These are phyloP conservation scores for Achroia grisella DNA, from an alignment of 1,140 invertebrate species.

Conservation along the genomic window DNA sequence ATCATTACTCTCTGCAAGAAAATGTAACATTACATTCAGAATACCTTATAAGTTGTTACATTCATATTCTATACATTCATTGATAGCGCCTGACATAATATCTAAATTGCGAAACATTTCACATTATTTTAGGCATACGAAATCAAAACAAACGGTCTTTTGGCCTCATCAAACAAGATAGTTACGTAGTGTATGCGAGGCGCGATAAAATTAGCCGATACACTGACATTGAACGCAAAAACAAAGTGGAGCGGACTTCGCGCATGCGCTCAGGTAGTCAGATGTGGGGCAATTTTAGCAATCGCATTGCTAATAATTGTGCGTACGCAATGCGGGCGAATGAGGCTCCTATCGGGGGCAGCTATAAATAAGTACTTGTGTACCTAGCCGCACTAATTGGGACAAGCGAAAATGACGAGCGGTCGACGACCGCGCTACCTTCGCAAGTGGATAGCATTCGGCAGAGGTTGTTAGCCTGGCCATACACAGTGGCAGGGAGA, in stretches of 20 bases:
- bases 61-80: too few relatives aligned
- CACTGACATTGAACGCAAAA: constrained; percentile 70
- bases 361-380: constrained; percentile 16
- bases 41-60: too few relatives aligned
- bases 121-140: constrained; percentile 30
- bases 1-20: too few relatives aligned
- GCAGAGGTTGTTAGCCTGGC: constrained; percentile 32
- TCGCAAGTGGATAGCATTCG: constrained; percentile 16
- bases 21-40: too few relatives aligned
- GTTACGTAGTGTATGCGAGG: constrained; percentile 52
- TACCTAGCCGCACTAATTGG: constrained; percentile 32
- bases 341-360: constrained; percentile 34
- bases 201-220: constrained; percentile 69
- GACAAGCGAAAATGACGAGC: constrained; percentile 30
- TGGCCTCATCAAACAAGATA: constrained; percentile 57
- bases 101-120: not conserved
- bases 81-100: too few relatives aligned
- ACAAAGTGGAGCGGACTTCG: constrained; percentile 53
- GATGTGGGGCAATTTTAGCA: constrained; percentile 43
- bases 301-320: constrained; percentile 29
- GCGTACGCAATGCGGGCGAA: constrained; percentile 16
- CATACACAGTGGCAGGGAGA: constrained; percentile 3
- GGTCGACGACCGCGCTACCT: constrained; percentile 38
- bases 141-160: constrained; percentile 64
- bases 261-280: constrained; percentile 52